A percentile compares a stretch with the other conserved stretches of the same genome.
phyloP scores from a whole-genome alignment of 2,888 invertebrate genomes.

The Phlogophora meticulosa region DNA sequence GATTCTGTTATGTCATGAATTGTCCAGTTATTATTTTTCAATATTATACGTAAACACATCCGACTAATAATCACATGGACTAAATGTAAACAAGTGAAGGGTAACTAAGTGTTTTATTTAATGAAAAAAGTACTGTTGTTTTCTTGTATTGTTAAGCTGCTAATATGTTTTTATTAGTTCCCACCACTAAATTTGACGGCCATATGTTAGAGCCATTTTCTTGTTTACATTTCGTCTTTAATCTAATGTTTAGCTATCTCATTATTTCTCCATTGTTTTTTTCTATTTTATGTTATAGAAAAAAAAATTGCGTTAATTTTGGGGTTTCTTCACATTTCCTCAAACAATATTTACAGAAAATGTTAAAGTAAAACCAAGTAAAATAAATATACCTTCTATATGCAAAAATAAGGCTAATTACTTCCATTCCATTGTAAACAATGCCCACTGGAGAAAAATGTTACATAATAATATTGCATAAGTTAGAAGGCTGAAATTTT shows the following conservation, averaged over 20 bases:
- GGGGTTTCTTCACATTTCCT: constrained; percentile 67
- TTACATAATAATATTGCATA: constrained; percentile 70
- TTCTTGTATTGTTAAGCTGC: constrained; percentile 52
- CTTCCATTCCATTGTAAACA: constrained; percentile 70
- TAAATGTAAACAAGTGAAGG: constrained; percentile 86
- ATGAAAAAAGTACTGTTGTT: constrained; percentile 60
- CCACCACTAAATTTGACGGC: constrained; percentile 76
- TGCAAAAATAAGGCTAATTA: constrained; percentile 66
- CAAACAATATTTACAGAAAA: constrained; percentile 62
- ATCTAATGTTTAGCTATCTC: constrained; percentile 86
- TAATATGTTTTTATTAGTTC: constrained; percentile 63
- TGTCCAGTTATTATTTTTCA: constrained; percentile 61
- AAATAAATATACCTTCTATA: constrained; percentile 61
- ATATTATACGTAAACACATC: constrained; percentile 77
- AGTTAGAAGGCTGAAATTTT: constrained; percentile 74
- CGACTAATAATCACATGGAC: constrained; percentile 72
- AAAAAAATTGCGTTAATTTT: constrained; percentile 62
- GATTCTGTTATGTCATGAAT: constrained; percentile 49
- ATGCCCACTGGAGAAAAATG: constrained; percentile 66
- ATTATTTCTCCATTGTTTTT: constrained; percentile 82
- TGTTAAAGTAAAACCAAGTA: constrained; percentile 65
- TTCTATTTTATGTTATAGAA: constrained; percentile 72
- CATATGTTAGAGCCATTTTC: constrained; percentile 75
- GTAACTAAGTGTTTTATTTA: constrained; percentile 60
- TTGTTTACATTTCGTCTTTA: constrained; percentile 88